Base-by-base conservation (phyloP, 1,140 invertebrate species). In the Dinoponera quadriceps region DNA sequence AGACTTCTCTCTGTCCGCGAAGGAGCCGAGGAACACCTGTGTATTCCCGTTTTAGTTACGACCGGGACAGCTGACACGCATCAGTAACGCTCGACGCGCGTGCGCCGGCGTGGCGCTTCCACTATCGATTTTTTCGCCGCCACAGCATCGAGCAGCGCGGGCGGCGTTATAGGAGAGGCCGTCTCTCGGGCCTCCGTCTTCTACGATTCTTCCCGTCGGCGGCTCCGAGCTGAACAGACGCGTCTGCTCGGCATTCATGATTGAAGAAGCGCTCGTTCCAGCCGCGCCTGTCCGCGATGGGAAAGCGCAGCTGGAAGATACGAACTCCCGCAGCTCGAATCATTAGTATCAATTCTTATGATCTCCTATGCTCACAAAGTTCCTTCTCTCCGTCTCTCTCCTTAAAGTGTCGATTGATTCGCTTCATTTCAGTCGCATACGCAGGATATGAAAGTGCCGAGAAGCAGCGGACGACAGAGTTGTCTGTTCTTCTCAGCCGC, bases 101-200 rank as follows among this genome's bases (percentile, higher is more conserved):
- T 89, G 90, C 90, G 72, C 62, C 54, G 69, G 54, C 65, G n/a
- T 78, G 62, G 29, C 33, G 49, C 68, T 60, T 72, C 85, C 65
- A 48, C 87, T 89, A 91, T 91, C 89, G 90, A 91, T 91, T 90
- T 90, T 89, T 85, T 80, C 22, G 75, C 7, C 9, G 18, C 54
- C 29, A 13, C 48, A 77, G 25, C 51, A 20, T 16, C 18, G 29
- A 7, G 25, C 44, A 1, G 7, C 51, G 22, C n/a, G n/a, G n/a
- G n/a, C n/a, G 63, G 33, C 25, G 20, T 22, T 27, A n/a, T 14
- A 7, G n/a, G n/a, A 49, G 7, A 44, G 38, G 18, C 48, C 33
- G 13, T 38, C 49, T 57, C 51, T n/a, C 20, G 3, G 20, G 63
- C 2, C 14, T 2, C 7, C 13, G n/a, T 11, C n/a, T n/a, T n/a